Evolutionary conservation across 2,888 invertebrate genomes (phyloP), one percentile per base, ranked within the genome.

Genomic region (Syritta pipiens): DNA sequence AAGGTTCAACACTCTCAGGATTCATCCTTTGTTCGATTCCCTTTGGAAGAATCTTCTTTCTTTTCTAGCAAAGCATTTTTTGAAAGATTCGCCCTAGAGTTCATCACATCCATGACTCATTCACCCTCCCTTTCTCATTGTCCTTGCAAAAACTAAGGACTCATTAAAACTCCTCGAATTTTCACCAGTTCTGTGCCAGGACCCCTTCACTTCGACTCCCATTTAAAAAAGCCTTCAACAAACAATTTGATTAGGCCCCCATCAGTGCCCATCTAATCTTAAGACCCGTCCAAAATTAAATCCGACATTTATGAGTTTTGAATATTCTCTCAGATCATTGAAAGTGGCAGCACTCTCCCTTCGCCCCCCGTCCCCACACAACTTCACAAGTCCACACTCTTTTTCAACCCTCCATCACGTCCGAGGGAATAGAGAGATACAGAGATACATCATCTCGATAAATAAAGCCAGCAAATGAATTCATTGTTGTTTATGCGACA

Each of bases 401-500:
- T 20, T 60, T 42, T 30, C 35, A 57, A 49, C 19, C 20, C 12
- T 10, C 10, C n/a, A n/a, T 17, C n/a, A 10, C 20, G 28, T 6
- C 17, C 14, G 9, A 19, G 20, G 22, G 10, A 46, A 32, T 28
- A 26, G 40, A 9, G 48, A 44, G 26, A 42, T 4, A 30, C 37
- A 59, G 28, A 53, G 65, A 67, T 67, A 79, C 72, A 79, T 77
- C 72, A 77, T 77, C 77, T 72, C 72, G 77, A 72, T 77, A 59
- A 67, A 79, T 72, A 67, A 63, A 72, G 55, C n/a, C n/a, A 72
- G 55, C 71, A 63, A 72, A 72, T 62, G 55, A 65, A 79, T 72
- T 67, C 79, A 72, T 79, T 79, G 72, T 79, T 79, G 79, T 65
- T 79, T 67, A 74, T 79, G 79, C 79, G 79, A 72, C 79, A 79